These are phyloP conservation scores for Pseudococcus jackbeardsleyi DNA, from an alignment of 2,888 invertebrate species.

Conservation along the genomic window DNA sequence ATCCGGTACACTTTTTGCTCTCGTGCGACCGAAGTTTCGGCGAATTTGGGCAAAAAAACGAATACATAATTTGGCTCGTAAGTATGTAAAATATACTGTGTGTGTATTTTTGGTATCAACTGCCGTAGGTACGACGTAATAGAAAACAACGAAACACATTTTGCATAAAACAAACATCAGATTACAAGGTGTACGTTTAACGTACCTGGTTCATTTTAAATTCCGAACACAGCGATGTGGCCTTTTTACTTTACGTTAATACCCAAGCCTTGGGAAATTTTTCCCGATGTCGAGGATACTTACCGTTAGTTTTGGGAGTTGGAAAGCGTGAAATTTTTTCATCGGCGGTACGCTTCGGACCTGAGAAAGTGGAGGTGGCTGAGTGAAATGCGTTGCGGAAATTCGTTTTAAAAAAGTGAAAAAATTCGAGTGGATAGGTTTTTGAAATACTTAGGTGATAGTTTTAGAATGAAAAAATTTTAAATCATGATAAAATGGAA, in stretches of 20 bases:
- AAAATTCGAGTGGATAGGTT: too few species aligned
- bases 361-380: too few species aligned
- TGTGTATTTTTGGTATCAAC: constrained; percentile 5
- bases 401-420: too few species aligned
- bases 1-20: not conserved
- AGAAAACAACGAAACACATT: constrained; percentile 54
- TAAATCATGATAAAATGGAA: too few species aligned
- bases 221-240: constrained; percentile 44
- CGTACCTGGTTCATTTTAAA: constrained; percentile 39
- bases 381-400: too few species aligned
- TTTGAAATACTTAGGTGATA: too few species aligned
- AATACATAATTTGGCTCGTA: constrained; percentile 32
- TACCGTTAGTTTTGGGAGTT: not conserved
- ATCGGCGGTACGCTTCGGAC: too few species aligned
- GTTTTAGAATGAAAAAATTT: too few species aligned
- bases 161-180: constrained; percentile 57
- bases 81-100: constrained; percentile 2
- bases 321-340: not conserved
- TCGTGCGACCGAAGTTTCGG: not conserved
- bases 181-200: constrained; percentile 11
- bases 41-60: not conserved
- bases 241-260: constrained; percentile 13
- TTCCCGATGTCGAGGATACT: not conserved
- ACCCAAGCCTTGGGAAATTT: not conserved
- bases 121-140: not conserved